phyloP scores from a whole-genome alignment of 2,113 vertebrate species.

The Hippopotamus amphibius region DNA sequence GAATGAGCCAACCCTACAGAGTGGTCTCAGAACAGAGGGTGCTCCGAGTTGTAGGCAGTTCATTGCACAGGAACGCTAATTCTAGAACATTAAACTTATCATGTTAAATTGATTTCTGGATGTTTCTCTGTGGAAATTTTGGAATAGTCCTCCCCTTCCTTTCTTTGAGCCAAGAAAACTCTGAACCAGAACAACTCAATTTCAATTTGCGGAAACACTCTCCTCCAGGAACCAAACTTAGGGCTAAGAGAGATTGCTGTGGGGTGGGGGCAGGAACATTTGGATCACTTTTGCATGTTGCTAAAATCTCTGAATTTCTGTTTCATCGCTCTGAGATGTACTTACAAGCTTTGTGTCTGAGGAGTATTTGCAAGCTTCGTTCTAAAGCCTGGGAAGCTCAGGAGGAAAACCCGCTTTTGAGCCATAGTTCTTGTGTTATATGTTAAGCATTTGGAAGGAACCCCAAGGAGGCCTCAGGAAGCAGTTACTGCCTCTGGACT shows the following conservation, averaged over 20 bases:
- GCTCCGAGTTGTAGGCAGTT: background rate
- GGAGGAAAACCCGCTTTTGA: conserved; percentile 41
- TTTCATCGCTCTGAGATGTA: background rate
- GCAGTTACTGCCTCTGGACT: conserved; percentile 76
- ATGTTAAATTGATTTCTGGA: conserved; percentile 72
- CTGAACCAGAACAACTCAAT: conserved; percentile 78
- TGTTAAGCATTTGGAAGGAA: conserved; percentile 79
- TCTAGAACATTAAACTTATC: conserved; percentile 62
- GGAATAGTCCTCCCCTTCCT: conserved; percentile 56
- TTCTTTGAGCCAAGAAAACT: conserved; percentile 77
- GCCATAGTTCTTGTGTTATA: conserved; percentile 26
- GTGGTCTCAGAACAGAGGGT: background rate
- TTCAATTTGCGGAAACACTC: conserved; percentile 68
- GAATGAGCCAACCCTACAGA: background rate
- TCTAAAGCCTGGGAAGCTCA: conserved; percentile 46
- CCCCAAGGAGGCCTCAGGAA: conserved; percentile 76
- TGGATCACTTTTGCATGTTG: background rate
- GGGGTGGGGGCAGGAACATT: background rate
- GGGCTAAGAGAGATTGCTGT: background rate
- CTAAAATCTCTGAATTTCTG: conserved; percentile 33
- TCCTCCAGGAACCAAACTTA: background rate
- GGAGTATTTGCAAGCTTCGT: background rate
- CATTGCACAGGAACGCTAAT: background rate
- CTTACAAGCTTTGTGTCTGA: background rate
- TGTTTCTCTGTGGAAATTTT: conserved; percentile 76